phyloP scores from a whole-genome alignment of 2,888 invertebrate genomes.

The Trypoxylon attenuatum region DNA sequence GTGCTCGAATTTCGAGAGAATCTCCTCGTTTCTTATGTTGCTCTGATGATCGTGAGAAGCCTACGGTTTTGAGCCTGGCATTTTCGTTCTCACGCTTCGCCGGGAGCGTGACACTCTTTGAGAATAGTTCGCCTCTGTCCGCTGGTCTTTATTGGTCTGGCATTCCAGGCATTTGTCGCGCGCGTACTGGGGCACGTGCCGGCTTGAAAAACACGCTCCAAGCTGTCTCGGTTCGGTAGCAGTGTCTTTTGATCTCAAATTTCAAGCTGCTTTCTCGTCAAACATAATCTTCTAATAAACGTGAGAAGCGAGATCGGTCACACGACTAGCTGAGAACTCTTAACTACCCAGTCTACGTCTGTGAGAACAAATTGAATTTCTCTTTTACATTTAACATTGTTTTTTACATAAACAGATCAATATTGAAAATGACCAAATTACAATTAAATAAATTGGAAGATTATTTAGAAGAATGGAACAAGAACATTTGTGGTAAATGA shows the following conservation, averaged over 20 bases:
- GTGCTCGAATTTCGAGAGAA: constrained; percentile 36
- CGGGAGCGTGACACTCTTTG: constrained; percentile 36
- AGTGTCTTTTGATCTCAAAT: constrained; percentile 22
- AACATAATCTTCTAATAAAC: constrained; percentile 36
- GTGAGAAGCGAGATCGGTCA: constrained; percentile 26
- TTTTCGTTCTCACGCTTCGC: constrained; percentile 44
- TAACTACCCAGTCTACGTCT: no score
- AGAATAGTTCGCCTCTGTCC: constrained; percentile 29
- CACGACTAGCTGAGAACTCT: not conserved
- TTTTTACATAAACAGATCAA: no score
- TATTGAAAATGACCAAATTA: not conserved
- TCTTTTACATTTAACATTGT: no score
- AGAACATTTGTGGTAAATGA: no score
- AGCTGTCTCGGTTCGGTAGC: constrained; percentile 22
- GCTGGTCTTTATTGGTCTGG: constrained; percentile 25
- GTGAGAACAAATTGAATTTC: no score
- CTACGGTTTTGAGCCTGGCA: constrained; percentile 25
- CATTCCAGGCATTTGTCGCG: constrained; percentile 40
- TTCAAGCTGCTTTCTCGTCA: constrained; percentile 35
- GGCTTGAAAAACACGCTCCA: constrained; percentile 10
- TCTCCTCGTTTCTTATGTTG: constrained; percentile 46
- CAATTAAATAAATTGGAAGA: constrained; percentile 3
- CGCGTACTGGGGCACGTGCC: constrained; percentile 32
- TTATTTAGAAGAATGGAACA: no score
- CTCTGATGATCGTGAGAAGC: constrained; percentile 59